phyloP scores from a whole-genome alignment of 1,140 invertebrate species.

The Cydia splendana region DNA sequence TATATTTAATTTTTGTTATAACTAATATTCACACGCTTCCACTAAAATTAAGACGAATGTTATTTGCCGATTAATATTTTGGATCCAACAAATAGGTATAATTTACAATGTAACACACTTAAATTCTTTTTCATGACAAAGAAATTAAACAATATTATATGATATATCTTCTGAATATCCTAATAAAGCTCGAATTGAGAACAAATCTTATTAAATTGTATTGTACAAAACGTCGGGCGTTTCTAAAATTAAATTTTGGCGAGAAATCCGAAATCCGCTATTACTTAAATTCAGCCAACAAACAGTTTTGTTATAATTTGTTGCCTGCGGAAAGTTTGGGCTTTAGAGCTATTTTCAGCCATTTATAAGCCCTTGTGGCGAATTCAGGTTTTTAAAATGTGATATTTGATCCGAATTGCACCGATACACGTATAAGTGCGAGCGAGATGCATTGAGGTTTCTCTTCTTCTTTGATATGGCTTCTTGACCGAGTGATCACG shows the following conservation, averaged over 20 bases:
- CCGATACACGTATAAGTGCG: too few relatives aligned
- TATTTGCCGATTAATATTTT: too few relatives aligned
- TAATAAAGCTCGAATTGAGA: not conserved
- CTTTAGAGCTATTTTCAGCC: constrained; percentile 14
- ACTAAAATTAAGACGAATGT: too few relatives aligned
- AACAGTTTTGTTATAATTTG: constrained; percentile 45
- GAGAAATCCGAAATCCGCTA: constrained; percentile 28
- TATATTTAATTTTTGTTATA: too few relatives aligned
- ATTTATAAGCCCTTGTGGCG: not conserved
- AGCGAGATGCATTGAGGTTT: too few relatives aligned
- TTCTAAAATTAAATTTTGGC: constrained; percentile 15
- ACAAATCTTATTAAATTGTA: not conserved
- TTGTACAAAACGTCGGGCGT: not conserved
- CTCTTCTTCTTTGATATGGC: too few relatives aligned
- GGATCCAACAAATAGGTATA: too few relatives aligned
- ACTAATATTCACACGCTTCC: too few relatives aligned
- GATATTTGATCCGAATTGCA: not conserved
- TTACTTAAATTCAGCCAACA: constrained; percentile 41
- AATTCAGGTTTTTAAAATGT: not conserved
- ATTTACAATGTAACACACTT: too few relatives aligned
- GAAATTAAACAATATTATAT: too few relatives aligned
- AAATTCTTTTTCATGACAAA: too few relatives aligned
- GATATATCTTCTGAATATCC: not conserved
- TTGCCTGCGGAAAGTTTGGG: constrained; percentile 35
- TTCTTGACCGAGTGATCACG: too few relatives aligned